Evolutionary conservation across 2,888 invertebrate genomes (phyloP).

Genomic region (Sphaerophoria rueppellii): DNA sequence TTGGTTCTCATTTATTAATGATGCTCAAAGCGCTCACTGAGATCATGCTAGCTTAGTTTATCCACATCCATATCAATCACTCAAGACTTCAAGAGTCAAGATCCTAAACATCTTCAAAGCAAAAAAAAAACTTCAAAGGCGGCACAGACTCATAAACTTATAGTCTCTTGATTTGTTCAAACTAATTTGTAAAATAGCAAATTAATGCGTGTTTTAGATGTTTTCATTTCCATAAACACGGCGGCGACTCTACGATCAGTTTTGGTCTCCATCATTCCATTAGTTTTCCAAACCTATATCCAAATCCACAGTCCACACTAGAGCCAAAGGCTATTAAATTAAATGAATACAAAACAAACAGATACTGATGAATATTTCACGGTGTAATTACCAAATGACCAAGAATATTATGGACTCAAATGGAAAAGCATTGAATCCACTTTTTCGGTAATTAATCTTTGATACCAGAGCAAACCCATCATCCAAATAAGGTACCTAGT

Average conservation of each 20-base stretch:
- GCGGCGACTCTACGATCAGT: conserved; percentile 26
- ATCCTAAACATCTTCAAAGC: background rate
- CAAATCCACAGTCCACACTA: no score
- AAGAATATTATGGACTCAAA: conserved; percentile 26
- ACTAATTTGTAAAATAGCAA: conserved; percentile 71
- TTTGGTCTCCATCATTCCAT: conserved; percentile 14
- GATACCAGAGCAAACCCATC: conserved; percentile 58
- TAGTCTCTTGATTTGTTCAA: conserved; percentile 64
- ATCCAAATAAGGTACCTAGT: conserved; percentile 49
- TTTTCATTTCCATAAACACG: conserved; percentile 62
- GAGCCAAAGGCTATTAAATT: conserved; percentile 53
- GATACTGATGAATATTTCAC: conserved; percentile 70
- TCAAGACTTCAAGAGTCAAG: conserved; percentile 16
- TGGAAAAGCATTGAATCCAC: conserved; percentile 46
- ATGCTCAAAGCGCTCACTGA: conserved; percentile 44
- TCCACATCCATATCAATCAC: conserved; percentile 48
- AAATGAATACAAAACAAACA: conserved; percentile 70
- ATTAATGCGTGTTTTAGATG: conserved; percentile 70
- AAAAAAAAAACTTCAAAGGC: conserved; percentile 48
- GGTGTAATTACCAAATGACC: conserved; percentile 68
- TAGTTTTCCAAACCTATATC: conserved; percentile 6
- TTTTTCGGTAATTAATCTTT: conserved; percentile 65
- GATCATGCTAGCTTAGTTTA: conserved; percentile 29
- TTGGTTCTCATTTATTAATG: conserved; percentile 50
- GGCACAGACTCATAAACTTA: conserved; percentile 43